Evolutionary conservation across 2,113 vertebrate species (phyloP).

Genomic region (Potamarius usumacintae): DNA sequence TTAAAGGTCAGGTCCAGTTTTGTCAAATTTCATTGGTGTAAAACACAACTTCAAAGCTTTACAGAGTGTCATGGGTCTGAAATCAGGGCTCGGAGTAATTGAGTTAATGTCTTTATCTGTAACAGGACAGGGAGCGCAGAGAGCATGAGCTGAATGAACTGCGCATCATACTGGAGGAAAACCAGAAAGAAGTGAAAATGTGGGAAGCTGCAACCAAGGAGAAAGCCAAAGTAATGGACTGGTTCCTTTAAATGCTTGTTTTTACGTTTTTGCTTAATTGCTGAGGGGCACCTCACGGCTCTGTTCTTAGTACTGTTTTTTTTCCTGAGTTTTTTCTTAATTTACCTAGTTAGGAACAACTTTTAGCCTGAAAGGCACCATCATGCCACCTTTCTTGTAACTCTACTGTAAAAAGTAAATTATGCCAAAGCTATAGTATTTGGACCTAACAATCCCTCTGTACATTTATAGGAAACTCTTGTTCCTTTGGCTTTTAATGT

Average conservation of each 20-base stretch:
- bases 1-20: constrained; percentile 72
- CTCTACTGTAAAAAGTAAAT: background rate
- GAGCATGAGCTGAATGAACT: constrained; percentile 80
- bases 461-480: background rate
- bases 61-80: background rate
- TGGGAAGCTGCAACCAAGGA: constrained; percentile 68
- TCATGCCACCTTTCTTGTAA: background rate
- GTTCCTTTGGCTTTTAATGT: background rate
- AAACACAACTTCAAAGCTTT: background rate
- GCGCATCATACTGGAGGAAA: constrained; percentile 70
- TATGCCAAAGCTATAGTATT: background rate
- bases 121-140: constrained; percentile 75
- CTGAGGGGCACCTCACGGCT: background rate
- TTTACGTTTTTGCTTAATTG: background rate
- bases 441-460: background rate
- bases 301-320: background rate
- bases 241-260: background rate
- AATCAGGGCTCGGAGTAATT: background rate
- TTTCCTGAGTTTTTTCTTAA: background rate
- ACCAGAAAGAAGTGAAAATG: constrained; percentile 69
- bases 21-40: background rate
- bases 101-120: background rate
- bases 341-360: background rate
- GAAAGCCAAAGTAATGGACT: constrained; percentile 70
- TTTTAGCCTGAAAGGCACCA: background rate